Base-by-base conservation (phyloP, 30 jellyfish, hydroid and myxozoan species). In the Cassiopea andromeda region DNA sequence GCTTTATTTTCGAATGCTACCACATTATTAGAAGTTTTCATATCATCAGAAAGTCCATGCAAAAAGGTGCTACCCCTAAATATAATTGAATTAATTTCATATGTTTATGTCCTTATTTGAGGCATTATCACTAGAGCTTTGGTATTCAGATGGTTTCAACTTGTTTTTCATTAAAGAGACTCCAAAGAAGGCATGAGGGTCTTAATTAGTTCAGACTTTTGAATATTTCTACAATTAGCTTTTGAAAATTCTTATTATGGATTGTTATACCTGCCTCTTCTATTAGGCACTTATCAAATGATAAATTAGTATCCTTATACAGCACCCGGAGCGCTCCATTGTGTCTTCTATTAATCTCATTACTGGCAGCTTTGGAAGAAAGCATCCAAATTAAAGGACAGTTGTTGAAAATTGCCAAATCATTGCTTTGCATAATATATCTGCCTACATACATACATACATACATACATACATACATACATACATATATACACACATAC, bases 101-200 rank as follows among this genome's bases (percentile, higher is more conserved):
- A 82, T 45, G 46, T 80, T 64, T 64, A 73, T 15, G 90, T 43
- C 69, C 72, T 19, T 69, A 48, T 66, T 18, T 7, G 49, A 15
- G 73, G 86, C 7, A 77, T 3, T 43, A n/a, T 44, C 5, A 69
- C 46, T 77, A 77, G 86, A 7, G 14, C 60, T 58, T 64, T 82
- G 48, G 81, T 64, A 7, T 69, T 54, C 10, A 82, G 1, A 1
- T 82, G 61, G 90, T 82, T 60, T 80, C 73, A 48, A 45, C 61
- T 44, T 81, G 76, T 8, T 83, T 83, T 73, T 69, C 72, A 1
- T 66, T 83, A 71, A 83, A 71, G 44, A 83, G 72, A 0, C 66
- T 80, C 90, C 90, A 83, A 70, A 83, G 64, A 54, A 3, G 48
- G 76, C 69, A 69, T 67, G 73, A 78, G 43, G 92, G 92, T 50